Evolutionary conservation across 2,113 vertebrate species (phyloP).

Genomic region (Sphaerodactylus townsendi): DNA sequence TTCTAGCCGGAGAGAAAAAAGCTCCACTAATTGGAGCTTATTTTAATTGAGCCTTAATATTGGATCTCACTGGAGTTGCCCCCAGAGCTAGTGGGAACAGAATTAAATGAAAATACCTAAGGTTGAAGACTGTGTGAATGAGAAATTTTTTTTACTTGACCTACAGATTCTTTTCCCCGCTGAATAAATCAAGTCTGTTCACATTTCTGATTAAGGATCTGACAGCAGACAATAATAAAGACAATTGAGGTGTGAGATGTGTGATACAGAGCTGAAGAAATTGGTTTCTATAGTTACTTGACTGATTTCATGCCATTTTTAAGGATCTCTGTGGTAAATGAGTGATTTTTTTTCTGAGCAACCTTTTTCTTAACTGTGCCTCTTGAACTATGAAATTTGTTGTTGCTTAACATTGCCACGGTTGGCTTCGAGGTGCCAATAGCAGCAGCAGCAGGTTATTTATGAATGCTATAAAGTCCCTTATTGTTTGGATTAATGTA

Average conservation of each 20-base stretch:
- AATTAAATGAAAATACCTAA: constrained; percentile 97
- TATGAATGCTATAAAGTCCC: constrained; percentile 80
- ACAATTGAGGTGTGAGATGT: constrained; percentile 87
- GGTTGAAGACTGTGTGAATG: constrained; percentile 76
- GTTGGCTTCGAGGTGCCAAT: constrained; percentile 73
- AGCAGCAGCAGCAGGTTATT: constrained; percentile 81
- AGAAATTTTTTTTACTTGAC: constrained; percentile 85
- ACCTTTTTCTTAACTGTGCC: constrained; percentile 82
- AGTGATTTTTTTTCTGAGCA: constrained; percentile 72
- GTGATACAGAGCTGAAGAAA: constrained; percentile 85
- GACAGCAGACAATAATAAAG: constrained; percentile 87
- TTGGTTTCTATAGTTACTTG: constrained; percentile 88
- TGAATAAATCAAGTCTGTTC: constrained; percentile 88
- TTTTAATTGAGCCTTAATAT: constrained; percentile 99
- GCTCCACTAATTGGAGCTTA: constrained; percentile 99
- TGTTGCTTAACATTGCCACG: constrained; percentile 77
- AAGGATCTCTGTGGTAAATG: constrained; percentile 83
- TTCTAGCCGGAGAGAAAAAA: constrained; percentile 95
- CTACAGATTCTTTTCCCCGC: constrained; percentile 83
- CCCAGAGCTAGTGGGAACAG: constrained; percentile 95
- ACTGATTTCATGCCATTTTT: constrained; percentile 83
- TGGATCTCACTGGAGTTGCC: constrained; percentile 97
- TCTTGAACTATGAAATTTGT: constrained; percentile 85
- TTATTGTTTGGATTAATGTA: constrained; percentile 83
- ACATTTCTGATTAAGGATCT: constrained; percentile 88